Percentiles rank a stretch among this genome's conserved stretches.
These are phyloP conservation scores for Puntigrus tetrazona DNA, from an alignment of 2,113 vertebrate genomes.

Conservation along the genomic window DNA sequence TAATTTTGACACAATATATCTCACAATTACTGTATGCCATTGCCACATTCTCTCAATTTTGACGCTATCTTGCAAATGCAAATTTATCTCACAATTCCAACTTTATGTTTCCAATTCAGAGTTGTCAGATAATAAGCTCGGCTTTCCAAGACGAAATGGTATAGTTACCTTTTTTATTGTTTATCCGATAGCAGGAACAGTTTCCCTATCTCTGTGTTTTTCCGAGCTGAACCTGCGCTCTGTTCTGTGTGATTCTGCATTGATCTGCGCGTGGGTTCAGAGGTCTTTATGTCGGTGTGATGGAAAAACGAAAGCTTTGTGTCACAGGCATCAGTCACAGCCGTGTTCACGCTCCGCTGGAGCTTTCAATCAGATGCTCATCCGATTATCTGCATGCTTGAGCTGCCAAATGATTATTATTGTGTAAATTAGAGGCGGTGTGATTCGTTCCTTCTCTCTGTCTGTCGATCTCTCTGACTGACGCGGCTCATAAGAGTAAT, in stretches of 20 bases:
- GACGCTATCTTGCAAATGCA: too few species aligned
- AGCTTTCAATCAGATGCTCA: constrained; percentile 60
- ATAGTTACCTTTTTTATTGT: background rate
- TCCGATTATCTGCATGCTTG: constrained; percentile 71
- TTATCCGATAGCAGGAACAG: background rate
- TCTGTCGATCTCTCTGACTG: constrained; percentile 31
- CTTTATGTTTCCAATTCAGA: background rate
- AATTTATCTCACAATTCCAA: too few species aligned
- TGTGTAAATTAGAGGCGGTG: constrained; percentile 57
- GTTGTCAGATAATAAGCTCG: too few species aligned
- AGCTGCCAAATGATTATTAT: constrained; percentile 66
- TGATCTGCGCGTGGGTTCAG: background rate
- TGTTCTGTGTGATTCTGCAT: background rate
- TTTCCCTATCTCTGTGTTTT: background rate
- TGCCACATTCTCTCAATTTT: too few species aligned
- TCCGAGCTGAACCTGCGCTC: background rate
- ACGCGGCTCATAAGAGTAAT: constrained; percentile 5
- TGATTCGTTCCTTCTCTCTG: background rate
- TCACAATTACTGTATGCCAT: too few species aligned
- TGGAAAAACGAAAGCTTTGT: constrained; percentile 7
- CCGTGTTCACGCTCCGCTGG: constrained; percentile 38
- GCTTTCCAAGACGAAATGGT: background rate
- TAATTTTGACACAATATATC: too few species aligned
- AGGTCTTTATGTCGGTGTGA: background rate
- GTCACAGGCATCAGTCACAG: constrained; percentile 35